Conservation (phyloP, 2,797 vertebrate species). For the Lemur catta region DNA sequence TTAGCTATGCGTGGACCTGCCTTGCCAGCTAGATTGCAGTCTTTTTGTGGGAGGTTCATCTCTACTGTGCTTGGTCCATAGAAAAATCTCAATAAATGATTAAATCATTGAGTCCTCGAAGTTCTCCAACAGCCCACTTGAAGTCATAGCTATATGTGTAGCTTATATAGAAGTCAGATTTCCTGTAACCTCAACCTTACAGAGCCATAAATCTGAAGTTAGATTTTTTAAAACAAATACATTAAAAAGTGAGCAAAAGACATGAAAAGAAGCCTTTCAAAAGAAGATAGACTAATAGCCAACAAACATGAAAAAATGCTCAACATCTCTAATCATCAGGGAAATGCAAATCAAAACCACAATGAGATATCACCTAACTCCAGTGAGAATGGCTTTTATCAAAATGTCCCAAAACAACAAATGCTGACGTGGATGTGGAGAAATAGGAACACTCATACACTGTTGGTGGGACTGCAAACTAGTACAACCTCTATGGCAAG, state of each 20-base stretch:
- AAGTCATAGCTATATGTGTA: not conserved
- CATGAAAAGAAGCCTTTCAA: no score
- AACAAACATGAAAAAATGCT: no score
- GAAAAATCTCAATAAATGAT: conserved; percentile 25
- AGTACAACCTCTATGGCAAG: no score
- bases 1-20: not conserved
- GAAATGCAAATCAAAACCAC: no score
- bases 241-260: not conserved
- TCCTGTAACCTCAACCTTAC: not conserved
- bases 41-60: not conserved
- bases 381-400: no score
- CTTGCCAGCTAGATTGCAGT: not conserved
- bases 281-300: no score
- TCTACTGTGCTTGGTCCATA: not conserved
- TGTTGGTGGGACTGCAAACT: no score
- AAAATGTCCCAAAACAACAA: no score
- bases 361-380: no score
- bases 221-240: not conserved
- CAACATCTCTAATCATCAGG: no score
- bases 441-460: no score
- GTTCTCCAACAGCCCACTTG: not conserved
- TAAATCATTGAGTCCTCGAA: not conserved
- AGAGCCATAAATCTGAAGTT: not conserved
- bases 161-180: not conserved
- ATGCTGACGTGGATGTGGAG: no score